A percentile compares a stretch with the other conserved stretches of the same genome.
Evolutionary conservation across 2,797 vertebrate species (phyloP).

Genomic region (Danio kyathit): DNA sequence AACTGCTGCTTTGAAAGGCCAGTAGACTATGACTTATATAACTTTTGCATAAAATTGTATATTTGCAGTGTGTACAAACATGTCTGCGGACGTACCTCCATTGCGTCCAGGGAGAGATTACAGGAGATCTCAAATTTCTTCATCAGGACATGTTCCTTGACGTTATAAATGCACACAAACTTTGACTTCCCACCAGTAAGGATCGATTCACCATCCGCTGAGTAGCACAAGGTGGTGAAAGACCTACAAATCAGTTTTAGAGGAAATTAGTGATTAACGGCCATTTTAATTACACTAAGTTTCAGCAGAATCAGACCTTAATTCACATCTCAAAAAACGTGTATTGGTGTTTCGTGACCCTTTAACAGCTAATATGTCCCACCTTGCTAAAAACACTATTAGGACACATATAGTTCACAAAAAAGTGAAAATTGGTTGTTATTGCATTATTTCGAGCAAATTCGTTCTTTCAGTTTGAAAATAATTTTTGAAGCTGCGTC

Average conservation of each 20-base stretch:
- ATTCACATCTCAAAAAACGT: too few species aligned
- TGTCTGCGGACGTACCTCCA: slow-evolving; percentile 83
- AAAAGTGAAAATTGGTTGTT: too few species aligned
- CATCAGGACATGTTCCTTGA: slow-evolving; percentile 91
- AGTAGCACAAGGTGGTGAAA: slow-evolving; percentile 93
- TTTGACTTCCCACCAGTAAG: slow-evolving; percentile 92
- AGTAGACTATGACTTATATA: too few species aligned
- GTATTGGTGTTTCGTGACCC: too few species aligned
- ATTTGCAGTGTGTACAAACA: neutral
- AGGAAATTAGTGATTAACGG: neutral
- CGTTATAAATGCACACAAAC: slow-evolving; percentile 95
- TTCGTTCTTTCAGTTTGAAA: too few species aligned
- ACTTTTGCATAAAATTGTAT: neutral
- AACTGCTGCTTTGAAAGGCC: too few species aligned
- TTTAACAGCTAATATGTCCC: too few species aligned
- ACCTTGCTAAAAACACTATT: too few species aligned
- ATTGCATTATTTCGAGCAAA: too few species aligned
- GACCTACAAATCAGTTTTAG: slow-evolving; percentile 76
- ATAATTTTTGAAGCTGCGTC: too few species aligned
- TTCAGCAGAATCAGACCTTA: neutral
- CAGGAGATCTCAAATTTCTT: slow-evolving; percentile 98
- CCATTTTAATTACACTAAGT: neutral
- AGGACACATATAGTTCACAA: too few species aligned
- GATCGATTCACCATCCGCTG: slow-evolving; percentile 90
- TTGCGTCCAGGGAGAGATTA: slow-evolving; percentile 94